Percentiles rank a stretch among this genome's conserved stretches.
These are phyloP conservation scores for Proterorhinus semilunaris DNA, from an alignment of 2,113 vertebrate genomes.

Conservation along the genomic window DNA sequence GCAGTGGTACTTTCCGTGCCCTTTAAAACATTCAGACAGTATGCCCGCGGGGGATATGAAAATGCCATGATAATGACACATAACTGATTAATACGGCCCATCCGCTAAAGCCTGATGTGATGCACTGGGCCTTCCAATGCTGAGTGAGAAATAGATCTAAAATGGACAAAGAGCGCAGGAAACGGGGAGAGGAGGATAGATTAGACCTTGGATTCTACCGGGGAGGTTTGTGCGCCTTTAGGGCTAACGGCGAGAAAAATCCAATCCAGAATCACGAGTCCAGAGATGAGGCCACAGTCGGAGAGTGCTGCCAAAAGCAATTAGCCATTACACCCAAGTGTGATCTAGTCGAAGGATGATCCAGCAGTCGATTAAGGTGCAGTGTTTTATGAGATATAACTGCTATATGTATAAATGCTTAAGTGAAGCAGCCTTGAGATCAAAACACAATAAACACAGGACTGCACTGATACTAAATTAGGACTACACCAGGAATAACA, in stretches of 20 bases:
- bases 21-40: slow-evolving; percentile 55
- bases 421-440: too few species aligned
- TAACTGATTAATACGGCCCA: slow-evolving; percentile 54
- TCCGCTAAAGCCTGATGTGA: slow-evolving; percentile 40
- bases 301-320: slow-evolving; percentile 41
- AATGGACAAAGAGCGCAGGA: slow-evolving; percentile 32
- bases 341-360: too few species aligned
- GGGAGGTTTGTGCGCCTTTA: slow-evolving; percentile 8
- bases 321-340: slow-evolving; percentile 14
- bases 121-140: slow-evolving; percentile 33
- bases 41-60: slow-evolving; percentile 41
- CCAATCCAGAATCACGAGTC: slow-evolving; percentile 23
- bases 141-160: slow-evolving; percentile 30
- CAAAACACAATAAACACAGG: too few species aligned
- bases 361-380: too few species aligned
- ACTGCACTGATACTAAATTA: too few species aligned
- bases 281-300: slow-evolving; percentile 45
- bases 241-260: slow-evolving; percentile 7
- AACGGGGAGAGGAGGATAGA: slow-evolving; percentile 25
- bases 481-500: too few species aligned
- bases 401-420: too few species aligned
- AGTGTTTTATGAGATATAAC: too few species aligned
- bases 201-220: slow-evolving; percentile 26
- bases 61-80: slow-evolving; percentile 54
- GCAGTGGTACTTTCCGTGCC: slow-evolving; percentile 41